Conservation (phyloP, 2,888 invertebrate genomes). For the Ditylenchus weischeri region DNA sequence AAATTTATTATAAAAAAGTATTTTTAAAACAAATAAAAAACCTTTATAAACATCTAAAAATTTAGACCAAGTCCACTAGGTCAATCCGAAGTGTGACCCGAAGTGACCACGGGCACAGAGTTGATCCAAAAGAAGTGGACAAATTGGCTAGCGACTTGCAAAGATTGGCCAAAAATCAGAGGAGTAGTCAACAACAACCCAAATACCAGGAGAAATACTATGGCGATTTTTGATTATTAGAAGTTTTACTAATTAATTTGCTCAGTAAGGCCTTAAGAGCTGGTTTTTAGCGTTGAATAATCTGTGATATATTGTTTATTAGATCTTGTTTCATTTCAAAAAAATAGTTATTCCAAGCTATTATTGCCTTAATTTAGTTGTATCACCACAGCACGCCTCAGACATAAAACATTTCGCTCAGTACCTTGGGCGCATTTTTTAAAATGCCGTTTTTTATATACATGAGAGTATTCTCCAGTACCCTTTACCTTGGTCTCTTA, state of each 20-base stretch:
- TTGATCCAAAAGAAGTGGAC: constrained; percentile 62
- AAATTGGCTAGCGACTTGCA: constrained; percentile 54
- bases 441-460: too few species aligned
- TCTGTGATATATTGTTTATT: background rate
- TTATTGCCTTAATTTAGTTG: background rate
- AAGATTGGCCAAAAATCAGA: constrained; percentile 40
- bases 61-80: constrained; percentile 60
- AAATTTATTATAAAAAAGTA: too few species aligned
- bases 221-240: constrained; percentile 18
- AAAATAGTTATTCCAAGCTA: background rate
- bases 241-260: background rate
- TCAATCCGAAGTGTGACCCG: constrained; percentile 61
- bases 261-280: constrained; percentile 12
- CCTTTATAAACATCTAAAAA: background rate
- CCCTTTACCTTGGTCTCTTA: too few species aligned
- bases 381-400: too few species aligned
- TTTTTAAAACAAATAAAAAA: too few species aligned
- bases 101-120: constrained; percentile 61
- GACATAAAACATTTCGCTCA: too few species aligned
- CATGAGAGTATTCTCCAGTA: too few species aligned
- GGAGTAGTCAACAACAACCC: constrained; percentile 3
- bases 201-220: constrained; percentile 17
- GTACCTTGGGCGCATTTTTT: too few species aligned
- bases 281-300: background rate
- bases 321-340: background rate